Percentiles rank a stretch among this genome's conserved stretches.
Evolutionary conservation across 2,888 invertebrate species (phyloP).

Genomic region (Nemapogon koenigi): DNA sequence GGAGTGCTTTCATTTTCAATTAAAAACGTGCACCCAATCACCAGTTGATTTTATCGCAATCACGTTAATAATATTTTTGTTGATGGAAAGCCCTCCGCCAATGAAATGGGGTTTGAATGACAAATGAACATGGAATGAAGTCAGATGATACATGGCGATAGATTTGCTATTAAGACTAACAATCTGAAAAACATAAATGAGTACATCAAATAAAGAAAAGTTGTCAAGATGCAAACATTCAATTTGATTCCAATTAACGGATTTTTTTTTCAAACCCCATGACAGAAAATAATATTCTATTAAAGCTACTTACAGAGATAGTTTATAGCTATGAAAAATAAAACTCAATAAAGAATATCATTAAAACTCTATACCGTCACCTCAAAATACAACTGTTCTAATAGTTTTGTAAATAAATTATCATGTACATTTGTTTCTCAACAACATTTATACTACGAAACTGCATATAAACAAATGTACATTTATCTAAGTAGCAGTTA

Average conservation of each 20-base stretch:
- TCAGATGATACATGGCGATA: constrained; percentile 23
- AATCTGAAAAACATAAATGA: constrained; percentile 29
- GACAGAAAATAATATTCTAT: constrained; percentile 29
- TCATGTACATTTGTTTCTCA: constrained; percentile 9
- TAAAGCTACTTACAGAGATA: background rate
- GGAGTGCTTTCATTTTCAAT: constrained; percentile 53
- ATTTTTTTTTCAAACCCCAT: constrained; percentile 63
- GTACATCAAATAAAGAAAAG: constrained; percentile 53
- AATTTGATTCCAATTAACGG: constrained; percentile 43
- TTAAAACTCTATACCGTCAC: constrained; percentile 29
- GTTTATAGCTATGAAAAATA: constrained; percentile 6
- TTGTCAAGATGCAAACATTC: constrained; percentile 66
- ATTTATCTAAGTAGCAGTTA: too few relatives aligned
- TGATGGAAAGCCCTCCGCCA: constrained; percentile 48
- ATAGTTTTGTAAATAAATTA: background rate
- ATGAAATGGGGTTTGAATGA: constrained; percentile 64
- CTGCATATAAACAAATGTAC: too few relatives aligned
- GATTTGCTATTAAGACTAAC: constrained; percentile 1
- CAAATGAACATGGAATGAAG: constrained; percentile 24
- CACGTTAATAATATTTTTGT: constrained; percentile 20
- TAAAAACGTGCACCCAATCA: constrained; percentile 61
- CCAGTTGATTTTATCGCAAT: constrained; percentile 25
- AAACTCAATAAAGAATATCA: constrained; percentile 15
- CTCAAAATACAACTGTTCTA: constrained; percentile 16
- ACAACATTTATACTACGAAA: too few relatives aligned